phyloP scores from a whole-genome alignment of 2,888 invertebrate genomes.

The Hypomecis punctinalis region DNA sequence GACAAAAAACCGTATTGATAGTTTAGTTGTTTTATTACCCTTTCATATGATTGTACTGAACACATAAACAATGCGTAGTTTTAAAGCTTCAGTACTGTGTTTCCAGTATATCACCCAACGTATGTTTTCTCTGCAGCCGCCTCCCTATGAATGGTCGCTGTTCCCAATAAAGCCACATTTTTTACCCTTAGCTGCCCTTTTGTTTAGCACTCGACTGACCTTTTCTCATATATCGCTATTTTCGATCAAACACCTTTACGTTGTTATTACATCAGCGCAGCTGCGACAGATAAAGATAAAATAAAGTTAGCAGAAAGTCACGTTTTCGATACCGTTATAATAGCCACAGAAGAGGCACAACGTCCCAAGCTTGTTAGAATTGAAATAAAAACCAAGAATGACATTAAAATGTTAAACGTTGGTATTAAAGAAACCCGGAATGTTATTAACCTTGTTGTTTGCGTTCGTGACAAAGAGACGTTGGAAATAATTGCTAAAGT shows the following conservation, averaged over 20 bases:
- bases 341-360: conserved; percentile 39
- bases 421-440: conserved; percentile 24
- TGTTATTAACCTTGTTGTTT: conserved; percentile 31
- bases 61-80: too few relatives aligned
- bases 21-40: too few relatives aligned
- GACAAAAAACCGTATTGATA: too few relatives aligned
- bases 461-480: conserved; percentile 31
- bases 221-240: conserved; percentile 34
- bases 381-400: conserved; percentile 19
- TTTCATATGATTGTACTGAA: too few relatives aligned
- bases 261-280: conserved; percentile 36
- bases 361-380: conserved; percentile 21
- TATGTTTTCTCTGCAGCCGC: conserved; percentile 69
- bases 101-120: conserved; percentile 22
- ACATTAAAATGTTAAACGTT: conserved; percentile 25
- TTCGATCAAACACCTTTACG: conserved; percentile 35
- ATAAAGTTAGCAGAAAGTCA: conserved; percentile 55
- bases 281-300: conserved; percentile 48
- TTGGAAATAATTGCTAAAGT: conserved; percentile 12
- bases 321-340: conserved; percentile 60
- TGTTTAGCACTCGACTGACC: conserved; percentile 38
- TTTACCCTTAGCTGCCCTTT: conserved; percentile 32
- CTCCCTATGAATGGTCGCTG: conserved; percentile 75
- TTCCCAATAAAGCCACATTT: conserved; percentile 59
- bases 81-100: conserved; percentile 15